Evolutionary conservation across 1,140 invertebrate species (phyloP).

Genomic region (Magallana ariakensis): DNA sequence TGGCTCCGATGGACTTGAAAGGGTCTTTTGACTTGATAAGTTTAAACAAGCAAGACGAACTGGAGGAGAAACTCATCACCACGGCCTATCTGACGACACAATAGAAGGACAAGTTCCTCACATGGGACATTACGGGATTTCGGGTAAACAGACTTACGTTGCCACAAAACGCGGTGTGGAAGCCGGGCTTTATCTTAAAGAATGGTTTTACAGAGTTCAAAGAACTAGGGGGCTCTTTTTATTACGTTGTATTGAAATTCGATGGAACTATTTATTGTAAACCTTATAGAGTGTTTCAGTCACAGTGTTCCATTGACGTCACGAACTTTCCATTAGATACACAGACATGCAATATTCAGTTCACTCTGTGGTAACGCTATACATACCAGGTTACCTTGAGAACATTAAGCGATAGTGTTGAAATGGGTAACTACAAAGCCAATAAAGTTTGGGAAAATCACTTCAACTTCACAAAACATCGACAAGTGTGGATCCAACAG

Average conservation of each 20-base stretch:
- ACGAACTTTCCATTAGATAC: constrained; percentile 46
- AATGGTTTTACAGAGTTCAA: constrained; percentile 21
- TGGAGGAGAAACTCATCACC: not conserved
- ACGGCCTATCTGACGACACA: not conserved
- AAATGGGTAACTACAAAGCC: not conserved
- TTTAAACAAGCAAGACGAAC: not conserved
- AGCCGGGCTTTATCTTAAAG: constrained; percentile 32
- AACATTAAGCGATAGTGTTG: not conserved
- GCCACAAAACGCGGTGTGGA: constrained; percentile 39
- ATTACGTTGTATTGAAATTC: not conserved
- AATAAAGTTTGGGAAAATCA: constrained; percentile 40
- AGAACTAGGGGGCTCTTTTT: constrained; percentile 11
- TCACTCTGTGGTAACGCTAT: not conserved
- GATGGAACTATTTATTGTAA: constrained; percentile 22
- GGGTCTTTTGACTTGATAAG: constrained; percentile 6
- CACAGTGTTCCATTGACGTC: constrained; percentile 37
- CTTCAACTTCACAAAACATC: not conserved
- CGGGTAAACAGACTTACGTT: not conserved
- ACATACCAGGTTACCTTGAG: constrained; percentile 10
- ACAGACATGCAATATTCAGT: constrained; percentile 30
- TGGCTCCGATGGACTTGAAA: not conserved
- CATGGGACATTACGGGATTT: not conserved
- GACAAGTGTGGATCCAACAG: not conserved
- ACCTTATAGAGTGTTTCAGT: constrained; percentile 39
- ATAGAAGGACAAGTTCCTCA: not conserved